Evolutionary conservation across 2,888 invertebrate species (phyloP), one percentile per base, ranked within the genome.

Genomic region (Aspidiotus destructor): DNA sequence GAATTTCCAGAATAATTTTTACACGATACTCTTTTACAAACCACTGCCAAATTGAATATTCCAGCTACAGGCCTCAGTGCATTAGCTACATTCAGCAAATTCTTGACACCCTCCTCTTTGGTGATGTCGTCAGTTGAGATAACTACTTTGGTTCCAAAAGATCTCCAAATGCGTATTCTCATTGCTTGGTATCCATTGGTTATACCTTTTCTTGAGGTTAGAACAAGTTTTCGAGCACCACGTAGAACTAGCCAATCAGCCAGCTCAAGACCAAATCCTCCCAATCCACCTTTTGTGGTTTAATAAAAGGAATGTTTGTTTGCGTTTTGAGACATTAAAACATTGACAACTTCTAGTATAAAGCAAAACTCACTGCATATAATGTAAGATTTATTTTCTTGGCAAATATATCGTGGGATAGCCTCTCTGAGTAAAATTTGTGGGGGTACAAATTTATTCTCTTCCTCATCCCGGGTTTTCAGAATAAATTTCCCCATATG

Each of bases 21-120:
- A n/a, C n/a, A n/a, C n/a, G n/a, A n/a, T n/a, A n/a, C n/a, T n/a
- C n/a, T n/a, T n/a, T n/a, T n/a, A 73, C 77, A 76, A 72, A 84
- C 83, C 74, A 92, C 92, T 7, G 95, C 95, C 71, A 95, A 80
- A 77, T 96, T 93, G 79, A 94, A 95, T 63, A 96, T 86, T 17
- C 87, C 93, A 28, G 87, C 87, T 13, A 95, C 84, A 1, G 84
- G 84, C 0, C 86, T 90, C 72, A 88, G 76, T 0, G 80, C 73
- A 44, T 78, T 78, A 0, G 89, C 85, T 74, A 83, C 82, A 62
- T 81, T 79, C 0, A 96, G 75, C 72, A 94, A 81, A n/a, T 79
- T 75, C 67, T 81, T 81, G 70, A 91, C 89, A 0, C 92, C 92
- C 7, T 82, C 77, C 61, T 81, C 78, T 0, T 85, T 86, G 0